Evolutionary conservation across 2,797 vertebrate genomes (phyloP).

Genomic region (Acestrorhynchus altus): DNA sequence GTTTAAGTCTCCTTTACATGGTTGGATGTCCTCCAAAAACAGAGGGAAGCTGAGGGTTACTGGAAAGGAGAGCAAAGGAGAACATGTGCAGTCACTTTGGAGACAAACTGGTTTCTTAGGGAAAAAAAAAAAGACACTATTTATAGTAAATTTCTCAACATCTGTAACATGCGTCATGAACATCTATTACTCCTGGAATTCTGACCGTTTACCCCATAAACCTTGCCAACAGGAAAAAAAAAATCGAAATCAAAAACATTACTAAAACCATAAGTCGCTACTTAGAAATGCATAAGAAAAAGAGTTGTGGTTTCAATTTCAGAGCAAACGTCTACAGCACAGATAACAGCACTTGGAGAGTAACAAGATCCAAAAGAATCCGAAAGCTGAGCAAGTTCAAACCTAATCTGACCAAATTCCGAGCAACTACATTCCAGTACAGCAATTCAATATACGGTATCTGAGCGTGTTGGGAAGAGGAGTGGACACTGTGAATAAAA

Average conservation of each 20-base stretch:
- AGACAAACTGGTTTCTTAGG: constrained; percentile 51
- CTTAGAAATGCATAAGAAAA: constrained; percentile 12
- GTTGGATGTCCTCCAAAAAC: constrained; percentile 52
- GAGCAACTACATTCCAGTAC: constrained; percentile 59
- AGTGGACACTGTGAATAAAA: constrained; percentile 30
- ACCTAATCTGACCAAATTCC: constrained; percentile 63
- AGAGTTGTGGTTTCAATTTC: constrained; percentile 48
- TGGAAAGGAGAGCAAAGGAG: constrained; percentile 39
- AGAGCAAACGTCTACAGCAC: constrained; percentile 47
- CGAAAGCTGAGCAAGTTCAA: constrained; percentile 53
- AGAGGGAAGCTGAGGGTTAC: constrained; percentile 45
- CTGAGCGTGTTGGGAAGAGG: constrained; percentile 29
- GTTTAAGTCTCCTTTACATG: constrained; percentile 53
- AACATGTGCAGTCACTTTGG: constrained; percentile 64
- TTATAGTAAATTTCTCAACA: constrained; percentile 53
- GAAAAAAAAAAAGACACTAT: constrained; percentile 38
- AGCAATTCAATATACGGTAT: constrained; percentile 54
- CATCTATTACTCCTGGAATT: constrained; percentile 43
- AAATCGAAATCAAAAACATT: constrained; percentile 30
- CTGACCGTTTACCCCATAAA: constrained; percentile 45
- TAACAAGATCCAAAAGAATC: constrained; percentile 58
- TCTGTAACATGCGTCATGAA: constrained; percentile 55
- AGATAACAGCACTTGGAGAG: constrained; percentile 54
- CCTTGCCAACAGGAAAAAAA: constrained; percentile 36
- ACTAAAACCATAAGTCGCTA: constrained; percentile 40